Percentiles rank a stretch among this genome's conserved stretches.
Conservation (phyloP, 2,113 vertebrate genomes). For the Osmerus mordax region DNA sequence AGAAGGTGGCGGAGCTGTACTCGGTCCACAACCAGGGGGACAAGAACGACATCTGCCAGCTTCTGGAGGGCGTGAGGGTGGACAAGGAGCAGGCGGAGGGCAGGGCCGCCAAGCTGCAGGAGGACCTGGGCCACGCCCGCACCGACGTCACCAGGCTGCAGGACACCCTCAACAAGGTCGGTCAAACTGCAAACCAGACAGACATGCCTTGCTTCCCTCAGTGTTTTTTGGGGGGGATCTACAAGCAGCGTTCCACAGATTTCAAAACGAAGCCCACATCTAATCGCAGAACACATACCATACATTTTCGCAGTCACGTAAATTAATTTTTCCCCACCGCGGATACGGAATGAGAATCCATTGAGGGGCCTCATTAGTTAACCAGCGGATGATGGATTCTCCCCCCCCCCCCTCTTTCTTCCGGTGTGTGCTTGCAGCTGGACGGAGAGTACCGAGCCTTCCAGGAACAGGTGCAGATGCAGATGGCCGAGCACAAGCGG, state of each 20-base stretch:
- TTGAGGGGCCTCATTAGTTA: slow-evolving; percentile 3
- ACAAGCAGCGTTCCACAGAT: no score
- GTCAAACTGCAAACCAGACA: slow-evolving; percentile 1
- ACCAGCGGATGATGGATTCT: slow-evolving; percentile 11
- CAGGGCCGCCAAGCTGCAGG: slow-evolving; percentile 78
- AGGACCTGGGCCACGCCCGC: slow-evolving; percentile 82
- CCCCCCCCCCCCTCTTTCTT: not conserved
- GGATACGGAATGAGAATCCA: not conserved
- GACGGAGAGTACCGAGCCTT: slow-evolving; percentile 86
- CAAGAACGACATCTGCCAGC: slow-evolving; percentile 86
- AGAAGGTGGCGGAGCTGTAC: slow-evolving; percentile 87
- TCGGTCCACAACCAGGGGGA: slow-evolving; percentile 88
- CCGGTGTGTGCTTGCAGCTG: slow-evolving; percentile 66
- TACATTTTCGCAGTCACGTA: not conserved
- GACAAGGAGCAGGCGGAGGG: slow-evolving; percentile 91
- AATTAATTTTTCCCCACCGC: not conserved
- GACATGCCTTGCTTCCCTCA: not conserved
- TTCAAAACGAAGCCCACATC: no score
- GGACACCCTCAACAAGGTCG: slow-evolving; percentile 86
- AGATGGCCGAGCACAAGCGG: slow-evolving; percentile 83
- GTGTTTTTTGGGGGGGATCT: not conserved
- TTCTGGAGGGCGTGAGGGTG: slow-evolving; percentile 84
- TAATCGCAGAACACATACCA: no score
- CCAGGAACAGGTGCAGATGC: slow-evolving; percentile 85
- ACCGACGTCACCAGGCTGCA: slow-evolving; percentile 80